phyloP scores from a whole-genome alignment of 2,888 invertebrate genomes.

The Alloplasta piceator region DNA sequence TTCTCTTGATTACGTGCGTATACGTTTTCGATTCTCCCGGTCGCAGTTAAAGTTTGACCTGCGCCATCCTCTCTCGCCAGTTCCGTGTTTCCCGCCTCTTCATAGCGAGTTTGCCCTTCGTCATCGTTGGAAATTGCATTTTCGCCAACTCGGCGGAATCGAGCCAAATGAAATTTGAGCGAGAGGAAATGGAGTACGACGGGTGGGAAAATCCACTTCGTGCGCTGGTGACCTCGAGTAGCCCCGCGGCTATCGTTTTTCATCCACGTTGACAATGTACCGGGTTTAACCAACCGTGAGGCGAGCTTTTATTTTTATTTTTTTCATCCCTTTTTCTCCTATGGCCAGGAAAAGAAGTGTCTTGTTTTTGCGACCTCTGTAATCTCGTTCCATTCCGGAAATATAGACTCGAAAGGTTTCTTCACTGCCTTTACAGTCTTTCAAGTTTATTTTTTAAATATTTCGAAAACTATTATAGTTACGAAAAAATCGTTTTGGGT shows the following conservation, averaged over 20 bases:
- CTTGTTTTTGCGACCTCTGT: too few relatives aligned
- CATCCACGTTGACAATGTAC: conserved; percentile 40
- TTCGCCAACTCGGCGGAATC: conserved; percentile 52
- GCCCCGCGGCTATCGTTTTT: background rate
- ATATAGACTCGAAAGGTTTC: too few relatives aligned
- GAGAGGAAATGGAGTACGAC: conserved; percentile 17
- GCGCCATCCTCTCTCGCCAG: background rate
- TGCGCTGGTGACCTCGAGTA: conserved; percentile 13
- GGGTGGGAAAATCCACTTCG: conserved; percentile 38
- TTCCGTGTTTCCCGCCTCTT: conserved; percentile 12
- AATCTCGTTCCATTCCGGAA: too few relatives aligned
- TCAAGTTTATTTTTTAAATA: too few relatives aligned
- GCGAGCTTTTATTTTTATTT: conserved; percentile 2
- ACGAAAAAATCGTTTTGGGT: too few relatives aligned
- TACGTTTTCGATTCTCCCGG: conserved; percentile 32
- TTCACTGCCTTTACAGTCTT: too few relatives aligned
- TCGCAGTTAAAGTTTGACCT: conserved; percentile 48
- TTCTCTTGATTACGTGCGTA: conserved; percentile 40
- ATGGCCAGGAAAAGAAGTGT: background rate
- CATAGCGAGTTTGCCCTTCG: background rate
- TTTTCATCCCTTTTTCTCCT: background rate
- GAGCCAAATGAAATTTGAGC: conserved; percentile 60
- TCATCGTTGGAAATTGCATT: conserved; percentile 51
- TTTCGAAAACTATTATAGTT: too few relatives aligned
- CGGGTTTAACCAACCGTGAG: conserved; percentile 38